phyloP scores from a whole-genome alignment of 1,140 invertebrate genomes.

The Piezodorus guildinii region DNA sequence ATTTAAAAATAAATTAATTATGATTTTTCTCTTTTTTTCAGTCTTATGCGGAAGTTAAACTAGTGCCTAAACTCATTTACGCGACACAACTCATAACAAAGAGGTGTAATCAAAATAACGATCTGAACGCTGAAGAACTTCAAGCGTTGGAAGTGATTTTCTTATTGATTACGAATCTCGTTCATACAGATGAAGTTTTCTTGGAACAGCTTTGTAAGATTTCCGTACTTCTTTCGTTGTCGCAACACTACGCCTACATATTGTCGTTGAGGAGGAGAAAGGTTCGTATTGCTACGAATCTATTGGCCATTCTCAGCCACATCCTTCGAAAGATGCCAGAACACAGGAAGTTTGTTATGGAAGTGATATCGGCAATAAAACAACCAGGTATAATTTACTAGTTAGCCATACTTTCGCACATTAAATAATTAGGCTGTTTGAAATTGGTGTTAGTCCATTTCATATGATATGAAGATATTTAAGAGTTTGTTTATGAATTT shows the following conservation, averaged over 20 bases:
- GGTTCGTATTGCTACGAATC: slow-evolving; percentile 46
- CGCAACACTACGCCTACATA: slow-evolving; percentile 34
- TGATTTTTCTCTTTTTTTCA: slow-evolving; percentile 27
- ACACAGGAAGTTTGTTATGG: slow-evolving; percentile 59
- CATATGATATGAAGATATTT: too few relatives aligned
- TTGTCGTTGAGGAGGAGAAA: slow-evolving; percentile 46
- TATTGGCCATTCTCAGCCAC: slow-evolving; percentile 58
- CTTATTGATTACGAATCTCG: slow-evolving; percentile 56
- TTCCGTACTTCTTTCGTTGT: slow-evolving; percentile 43
- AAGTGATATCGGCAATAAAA: slow-evolving; percentile 39
- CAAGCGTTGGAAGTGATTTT: slow-evolving; percentile 48
- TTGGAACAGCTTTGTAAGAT: slow-evolving; percentile 66
- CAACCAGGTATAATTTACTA: slow-evolving; percentile 13
- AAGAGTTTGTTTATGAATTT: too few relatives aligned
- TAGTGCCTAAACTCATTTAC: slow-evolving; percentile 63
- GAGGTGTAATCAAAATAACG: slow-evolving; percentile 26
- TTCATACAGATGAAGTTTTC: slow-evolving; percentile 54
- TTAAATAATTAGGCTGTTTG: too few relatives aligned
- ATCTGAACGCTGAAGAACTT: slow-evolving; percentile 45
- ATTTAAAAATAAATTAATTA: too few relatives aligned
- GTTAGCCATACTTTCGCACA: background rate
- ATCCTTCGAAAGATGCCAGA: slow-evolving; percentile 60
- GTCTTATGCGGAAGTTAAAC: slow-evolving; percentile 60
- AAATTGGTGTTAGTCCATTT: too few relatives aligned
- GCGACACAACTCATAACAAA: slow-evolving; percentile 49